These are phyloP conservation scores for Euplagia quadripunctaria DNA, from an alignment of 2,888 invertebrate species.

Conservation along the genomic window DNA sequence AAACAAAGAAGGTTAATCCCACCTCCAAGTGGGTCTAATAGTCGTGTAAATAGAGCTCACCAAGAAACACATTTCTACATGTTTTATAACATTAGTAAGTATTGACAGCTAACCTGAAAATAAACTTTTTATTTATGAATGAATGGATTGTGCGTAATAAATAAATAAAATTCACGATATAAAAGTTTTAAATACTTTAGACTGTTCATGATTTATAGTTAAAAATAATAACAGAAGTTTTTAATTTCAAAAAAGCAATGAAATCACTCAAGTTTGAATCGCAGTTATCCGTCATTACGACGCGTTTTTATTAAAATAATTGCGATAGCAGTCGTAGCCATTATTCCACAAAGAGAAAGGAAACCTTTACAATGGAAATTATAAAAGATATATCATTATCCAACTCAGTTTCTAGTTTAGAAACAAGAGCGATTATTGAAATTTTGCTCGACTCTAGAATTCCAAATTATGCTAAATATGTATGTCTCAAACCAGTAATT, in stretches of 20 bases:
- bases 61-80: no score
- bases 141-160: no score
- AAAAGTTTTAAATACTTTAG: no score
- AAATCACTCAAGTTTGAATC: conserved; percentile 30
- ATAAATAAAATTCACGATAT: no score
- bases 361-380: conserved; percentile 6
- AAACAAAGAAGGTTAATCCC: no score
- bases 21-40: no score
- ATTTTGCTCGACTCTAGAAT: not conserved
- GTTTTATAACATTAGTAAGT: not conserved
- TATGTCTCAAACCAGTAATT: not conserved
- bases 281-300: conserved; percentile 24
- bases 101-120: not conserved
- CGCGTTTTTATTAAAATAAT: conserved; percentile 35
- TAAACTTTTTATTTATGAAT: no score
- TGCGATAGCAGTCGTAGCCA: conserved; percentile 23
- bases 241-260: conserved; percentile 18
- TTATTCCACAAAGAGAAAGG: conserved; percentile 20
- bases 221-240: conserved; percentile 1
- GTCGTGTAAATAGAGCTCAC: no score
- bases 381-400: conserved; percentile 2
- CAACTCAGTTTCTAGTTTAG: not conserved
- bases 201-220: not conserved
- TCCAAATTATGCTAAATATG: not conserved
- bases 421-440: not conserved